phyloP scores from a whole-genome alignment of 2,113 vertebrate genomes.

The Condylura cristata region DNA sequence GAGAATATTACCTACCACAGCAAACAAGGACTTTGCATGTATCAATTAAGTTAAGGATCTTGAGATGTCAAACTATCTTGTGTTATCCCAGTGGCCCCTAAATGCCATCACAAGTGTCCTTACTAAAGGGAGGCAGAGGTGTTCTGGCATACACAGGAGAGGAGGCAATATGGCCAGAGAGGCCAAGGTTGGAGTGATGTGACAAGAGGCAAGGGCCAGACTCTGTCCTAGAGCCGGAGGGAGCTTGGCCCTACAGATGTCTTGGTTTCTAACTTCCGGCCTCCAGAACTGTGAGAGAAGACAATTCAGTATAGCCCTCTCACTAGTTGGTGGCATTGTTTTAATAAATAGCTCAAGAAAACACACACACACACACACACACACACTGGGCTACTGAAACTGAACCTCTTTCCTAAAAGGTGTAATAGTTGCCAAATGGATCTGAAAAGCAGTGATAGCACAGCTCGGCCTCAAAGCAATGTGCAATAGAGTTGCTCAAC shows the following conservation, averaged over 20 bases:
- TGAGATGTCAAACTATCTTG: background rate
- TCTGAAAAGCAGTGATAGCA: background rate
- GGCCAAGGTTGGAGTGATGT: background rate
- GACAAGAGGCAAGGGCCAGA: background rate
- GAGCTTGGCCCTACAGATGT: rapidly evolving
- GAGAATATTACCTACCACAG: background rate
- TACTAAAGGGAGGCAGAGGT: background rate
- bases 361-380: too few relatives aligned
- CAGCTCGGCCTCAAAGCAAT: background rate
- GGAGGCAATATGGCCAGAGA: background rate
- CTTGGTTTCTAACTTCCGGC: background rate
- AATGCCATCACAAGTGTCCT: background rate
- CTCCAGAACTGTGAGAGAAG: background rate
- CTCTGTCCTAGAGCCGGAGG: background rate
- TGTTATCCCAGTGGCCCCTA: background rate
- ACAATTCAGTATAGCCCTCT: background rate
- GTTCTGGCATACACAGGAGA: background rate
- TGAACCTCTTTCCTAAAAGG: background rate
- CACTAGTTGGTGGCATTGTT: background rate
- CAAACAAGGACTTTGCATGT: background rate
- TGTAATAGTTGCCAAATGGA: background rate
- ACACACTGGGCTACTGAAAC: background rate
- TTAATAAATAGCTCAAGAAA: background rate
- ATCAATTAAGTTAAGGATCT: background rate
- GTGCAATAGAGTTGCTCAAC: background rate